Conservation (phyloP, 2,888 invertebrate genomes). For the Piscicola geometra region DNA sequence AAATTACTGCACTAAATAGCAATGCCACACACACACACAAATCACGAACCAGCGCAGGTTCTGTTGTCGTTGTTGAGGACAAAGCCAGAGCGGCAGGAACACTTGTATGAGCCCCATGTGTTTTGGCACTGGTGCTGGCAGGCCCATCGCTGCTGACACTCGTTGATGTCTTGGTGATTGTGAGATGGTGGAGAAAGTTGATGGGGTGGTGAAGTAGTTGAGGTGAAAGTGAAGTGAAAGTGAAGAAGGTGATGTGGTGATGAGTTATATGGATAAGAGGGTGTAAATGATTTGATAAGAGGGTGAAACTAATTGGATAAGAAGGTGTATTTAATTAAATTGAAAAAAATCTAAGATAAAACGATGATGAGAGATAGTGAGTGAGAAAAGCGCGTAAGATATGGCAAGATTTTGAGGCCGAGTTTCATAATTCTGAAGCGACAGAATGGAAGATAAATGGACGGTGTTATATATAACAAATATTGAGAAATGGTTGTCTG, state of each 20-base stretch:
- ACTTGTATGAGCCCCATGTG: conserved; percentile 81
- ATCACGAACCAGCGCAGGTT: conserved; percentile 54
- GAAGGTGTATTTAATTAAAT: too few species aligned
- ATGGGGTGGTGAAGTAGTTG: too few species aligned
- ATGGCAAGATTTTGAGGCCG: too few species aligned
- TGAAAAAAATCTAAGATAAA: too few species aligned
- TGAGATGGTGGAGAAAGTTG: too few species aligned
- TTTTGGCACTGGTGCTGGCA: conserved; percentile 88
- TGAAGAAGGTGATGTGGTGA: background rate
- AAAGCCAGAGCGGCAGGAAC: conserved; percentile 80
- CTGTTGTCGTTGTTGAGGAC: conserved; percentile 70
- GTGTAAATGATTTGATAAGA: background rate
- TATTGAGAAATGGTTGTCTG: too few species aligned
- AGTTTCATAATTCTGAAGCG: too few species aligned
- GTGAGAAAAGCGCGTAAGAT: too few species aligned
- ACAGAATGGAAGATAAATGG: too few species aligned
- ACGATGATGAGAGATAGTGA: too few species aligned
- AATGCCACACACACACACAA: background rate
- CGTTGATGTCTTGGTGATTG: conserved; percentile 63
- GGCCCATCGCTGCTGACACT: conserved; percentile 61
- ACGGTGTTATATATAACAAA: too few species aligned
- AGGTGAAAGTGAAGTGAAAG: background rate
- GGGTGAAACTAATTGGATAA: too few species aligned
- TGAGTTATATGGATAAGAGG: background rate
- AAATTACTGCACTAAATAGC: background rate